A percentile compares a stretch with the other conserved stretches of the same genome.
phyloP scores from a whole-genome alignment of 2,888 invertebrate species.

The Melangyna quadrimaculata region DNA sequence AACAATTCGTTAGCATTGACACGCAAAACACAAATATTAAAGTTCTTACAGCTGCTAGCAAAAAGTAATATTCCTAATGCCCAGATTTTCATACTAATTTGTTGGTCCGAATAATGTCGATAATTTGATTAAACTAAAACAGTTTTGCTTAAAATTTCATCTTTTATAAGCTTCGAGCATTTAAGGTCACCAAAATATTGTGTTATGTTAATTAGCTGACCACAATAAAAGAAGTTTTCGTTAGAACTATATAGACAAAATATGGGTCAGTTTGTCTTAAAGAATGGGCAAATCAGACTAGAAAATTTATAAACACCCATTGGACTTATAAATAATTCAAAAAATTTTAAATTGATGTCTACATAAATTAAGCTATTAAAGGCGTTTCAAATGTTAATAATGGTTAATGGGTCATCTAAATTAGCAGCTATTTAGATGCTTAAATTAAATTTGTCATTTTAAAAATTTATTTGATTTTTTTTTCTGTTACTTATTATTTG shows the following conservation, averaged over 20 bases:
- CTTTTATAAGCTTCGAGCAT: constrained; percentile 53
- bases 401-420: not conserved
- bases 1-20: not conserved
- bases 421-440: not conserved
- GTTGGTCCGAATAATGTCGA: not conserved
- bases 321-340: not conserved
- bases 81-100: constrained; percentile 38
- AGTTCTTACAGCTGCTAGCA: constrained; percentile 26
- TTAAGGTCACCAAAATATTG: constrained; percentile 19
- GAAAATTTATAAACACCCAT: not conserved
- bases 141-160: not conserved
- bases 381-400: not conserved
- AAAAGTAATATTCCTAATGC: constrained; percentile 25
- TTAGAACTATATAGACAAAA: not conserved
- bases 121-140: constrained; percentile 29
- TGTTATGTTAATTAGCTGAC: not conserved
- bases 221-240: constrained; percentile 1
- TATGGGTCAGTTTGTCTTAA: constrained; percentile 12
- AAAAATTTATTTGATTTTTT: not conserved
- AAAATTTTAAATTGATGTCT: not conserved
- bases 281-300: not conserved
- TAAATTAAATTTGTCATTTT: not conserved
- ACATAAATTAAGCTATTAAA: not conserved
- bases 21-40: too few relatives aligned
- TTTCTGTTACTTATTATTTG: not conserved